Evolutionary conservation across 2,113 vertebrate species (phyloP).

Genomic region (Nettapus auritus): DNA sequence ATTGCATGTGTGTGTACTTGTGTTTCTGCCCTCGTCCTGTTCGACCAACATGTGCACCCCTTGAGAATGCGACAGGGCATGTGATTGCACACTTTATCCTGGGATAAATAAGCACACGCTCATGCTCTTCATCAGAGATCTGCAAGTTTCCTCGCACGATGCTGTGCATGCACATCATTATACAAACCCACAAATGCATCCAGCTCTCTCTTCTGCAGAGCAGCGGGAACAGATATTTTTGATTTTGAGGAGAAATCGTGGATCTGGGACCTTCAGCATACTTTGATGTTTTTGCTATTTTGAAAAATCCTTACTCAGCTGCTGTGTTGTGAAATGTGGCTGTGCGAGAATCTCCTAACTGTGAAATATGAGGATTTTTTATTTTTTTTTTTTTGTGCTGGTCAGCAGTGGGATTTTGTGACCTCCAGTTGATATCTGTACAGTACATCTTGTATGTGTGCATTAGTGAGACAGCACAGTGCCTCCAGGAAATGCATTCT

Average conservation of each 20-base stretch:
- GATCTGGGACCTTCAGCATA: background rate
- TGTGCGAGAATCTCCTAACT: conserved; percentile 33
- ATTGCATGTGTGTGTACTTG: background rate
- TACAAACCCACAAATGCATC: conserved; percentile 25
- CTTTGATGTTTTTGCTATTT: conserved; percentile 28
- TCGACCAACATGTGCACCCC: background rate
- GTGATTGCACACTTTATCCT: background rate
- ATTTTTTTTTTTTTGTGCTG: background rate
- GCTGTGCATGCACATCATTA: background rate
- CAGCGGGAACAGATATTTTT: conserved; percentile 8
- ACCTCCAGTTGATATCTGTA: conserved; percentile 33
- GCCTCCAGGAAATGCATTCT: conserved; percentile 66
- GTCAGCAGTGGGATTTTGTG: conserved; percentile 45
- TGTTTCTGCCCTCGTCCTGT: background rate
- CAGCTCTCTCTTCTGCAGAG: background rate
- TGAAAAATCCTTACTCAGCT: conserved; percentile 51
- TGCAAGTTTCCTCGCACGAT: background rate
- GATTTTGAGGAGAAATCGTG: background rate
- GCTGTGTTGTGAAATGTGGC: conserved; percentile 33
- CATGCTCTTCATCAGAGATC: background rate
- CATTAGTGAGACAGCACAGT: background rate
- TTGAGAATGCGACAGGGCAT: background rate
- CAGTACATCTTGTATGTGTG: conserved; percentile 43
- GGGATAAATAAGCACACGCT: background rate
- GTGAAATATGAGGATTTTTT: background rate